Conservation (phyloP, 2,888 invertebrate species). For the Trachelus iudaicus region DNA sequence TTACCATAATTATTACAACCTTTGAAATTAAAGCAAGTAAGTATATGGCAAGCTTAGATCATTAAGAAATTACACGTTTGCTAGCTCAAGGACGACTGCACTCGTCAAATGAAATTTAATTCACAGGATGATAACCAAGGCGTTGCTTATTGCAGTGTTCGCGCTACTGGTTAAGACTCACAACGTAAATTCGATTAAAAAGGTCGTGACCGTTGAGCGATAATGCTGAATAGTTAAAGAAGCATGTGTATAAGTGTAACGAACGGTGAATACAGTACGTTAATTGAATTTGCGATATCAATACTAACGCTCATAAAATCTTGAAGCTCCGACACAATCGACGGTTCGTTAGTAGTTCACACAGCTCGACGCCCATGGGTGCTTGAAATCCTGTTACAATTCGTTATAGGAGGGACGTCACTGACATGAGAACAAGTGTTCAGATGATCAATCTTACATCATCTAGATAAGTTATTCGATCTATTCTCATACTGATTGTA, state of each 20-base stretch:
- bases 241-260: neutral
- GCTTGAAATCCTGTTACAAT: constrained; percentile 21
- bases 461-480: neutral
- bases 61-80: constrained; percentile 8
- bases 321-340: neutral
- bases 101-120: constrained; percentile 3
- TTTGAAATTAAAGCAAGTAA: neutral
- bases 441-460: neutral
- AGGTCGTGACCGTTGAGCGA: neutral
- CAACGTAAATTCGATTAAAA: neutral
- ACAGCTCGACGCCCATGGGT: constrained; percentile 17
- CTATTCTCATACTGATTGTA: neutral
- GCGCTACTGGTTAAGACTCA: neutral
- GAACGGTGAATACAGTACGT: neutral
- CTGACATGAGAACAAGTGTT: constrained; percentile 11
- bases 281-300: neutral
- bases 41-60: neutral
- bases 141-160: neutral
- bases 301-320: neutral
- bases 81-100: constrained; percentile 18
- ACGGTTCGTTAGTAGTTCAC: neutral
- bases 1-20: neutral
- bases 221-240: neutral
- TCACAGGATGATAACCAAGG: neutral
- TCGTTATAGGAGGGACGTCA: constrained; percentile 4